phyloP scores from a whole-genome alignment of 2,797 vertebrate genomes.

The Syndactyla subalaris region DNA sequence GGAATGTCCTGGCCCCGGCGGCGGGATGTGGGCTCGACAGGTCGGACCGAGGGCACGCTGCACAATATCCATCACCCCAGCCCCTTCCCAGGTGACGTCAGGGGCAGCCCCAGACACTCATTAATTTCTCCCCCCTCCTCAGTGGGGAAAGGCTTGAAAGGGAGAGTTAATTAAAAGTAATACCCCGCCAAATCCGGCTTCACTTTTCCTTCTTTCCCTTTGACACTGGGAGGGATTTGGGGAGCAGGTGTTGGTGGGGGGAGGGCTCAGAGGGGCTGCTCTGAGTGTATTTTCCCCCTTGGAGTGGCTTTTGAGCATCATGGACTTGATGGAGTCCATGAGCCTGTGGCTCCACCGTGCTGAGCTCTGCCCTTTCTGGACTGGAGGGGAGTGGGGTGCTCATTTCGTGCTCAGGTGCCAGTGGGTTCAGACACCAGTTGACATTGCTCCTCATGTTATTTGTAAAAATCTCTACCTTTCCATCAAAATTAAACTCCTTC shows the following conservation, averaged over 20 bases:
- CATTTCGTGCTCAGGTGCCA: not conserved
- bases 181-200: slow-evolving; percentile 73
- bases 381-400: not conserved
- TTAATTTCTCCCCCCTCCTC: slow-evolving; percentile 76
- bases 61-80: slow-evolving; percentile 65
- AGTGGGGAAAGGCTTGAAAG: slow-evolving; percentile 67
- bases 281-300: not conserved
- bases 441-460: not conserved
- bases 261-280: not conserved
- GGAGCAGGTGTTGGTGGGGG: slow-evolving; percentile 72
- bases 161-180: slow-evolving; percentile 82
- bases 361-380: not conserved
- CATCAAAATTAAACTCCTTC: not conserved
- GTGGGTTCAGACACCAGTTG: not conserved
- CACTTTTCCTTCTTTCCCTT: slow-evolving; percentile 63
- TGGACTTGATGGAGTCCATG: not conserved
- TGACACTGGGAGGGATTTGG: slow-evolving; percentile 64
- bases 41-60: slow-evolving; percentile 72
- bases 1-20: slow-evolving; percentile 66
- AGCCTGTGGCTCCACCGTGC: not conserved
- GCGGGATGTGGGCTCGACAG: slow-evolving; percentile 29
- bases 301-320: not conserved
- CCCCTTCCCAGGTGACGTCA: slow-evolving; percentile 78
- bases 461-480: not conserved
- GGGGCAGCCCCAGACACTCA: slow-evolving; percentile 77